Conservation (phyloP, 2,888 invertebrate genomes). For the Yponomeuta evonymella region DNA sequence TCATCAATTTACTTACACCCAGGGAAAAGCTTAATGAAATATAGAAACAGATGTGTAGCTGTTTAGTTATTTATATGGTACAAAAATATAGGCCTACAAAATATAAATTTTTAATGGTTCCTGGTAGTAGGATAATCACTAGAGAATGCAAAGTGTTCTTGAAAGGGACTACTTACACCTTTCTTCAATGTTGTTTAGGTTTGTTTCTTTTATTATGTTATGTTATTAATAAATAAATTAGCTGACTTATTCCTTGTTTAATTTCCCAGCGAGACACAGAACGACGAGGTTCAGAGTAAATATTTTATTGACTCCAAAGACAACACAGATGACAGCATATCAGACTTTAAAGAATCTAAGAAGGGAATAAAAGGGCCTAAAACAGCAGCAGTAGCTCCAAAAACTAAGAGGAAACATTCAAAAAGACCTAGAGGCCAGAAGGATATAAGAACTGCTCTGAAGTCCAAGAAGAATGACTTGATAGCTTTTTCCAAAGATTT, state of each 20-base stretch:
- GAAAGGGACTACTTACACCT: too few relatives aligned
- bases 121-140: too few relatives aligned
- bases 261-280: constrained; percentile 38
- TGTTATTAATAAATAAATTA: constrained; percentile 14
- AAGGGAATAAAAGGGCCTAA: constrained; percentile 42
- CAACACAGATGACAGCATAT: constrained; percentile 62
- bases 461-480: constrained; percentile 52
- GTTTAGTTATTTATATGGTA: too few relatives aligned
- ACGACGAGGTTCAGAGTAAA: constrained; percentile 46
- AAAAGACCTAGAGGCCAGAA: constrained; percentile 51
- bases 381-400: constrained; percentile 24
- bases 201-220: background rate
- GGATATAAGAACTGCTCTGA: constrained; percentile 56
- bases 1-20: too few relatives aligned
- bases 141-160: too few relatives aligned
- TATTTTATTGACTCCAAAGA: constrained; percentile 41
- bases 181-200: background rate
- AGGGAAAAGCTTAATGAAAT: too few relatives aligned
- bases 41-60: too few relatives aligned
- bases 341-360: constrained; percentile 57
- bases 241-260: constrained; percentile 35
- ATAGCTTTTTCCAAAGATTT: constrained; percentile 56
- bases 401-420: constrained; percentile 31
- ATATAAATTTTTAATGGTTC: too few relatives aligned
- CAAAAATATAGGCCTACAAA: too few relatives aligned